Percentiles rank a stretch among this genome's conserved stretches.
Conservation (phyloP, 2,888 invertebrate species). For the Tiliacea citrago region DNA sequence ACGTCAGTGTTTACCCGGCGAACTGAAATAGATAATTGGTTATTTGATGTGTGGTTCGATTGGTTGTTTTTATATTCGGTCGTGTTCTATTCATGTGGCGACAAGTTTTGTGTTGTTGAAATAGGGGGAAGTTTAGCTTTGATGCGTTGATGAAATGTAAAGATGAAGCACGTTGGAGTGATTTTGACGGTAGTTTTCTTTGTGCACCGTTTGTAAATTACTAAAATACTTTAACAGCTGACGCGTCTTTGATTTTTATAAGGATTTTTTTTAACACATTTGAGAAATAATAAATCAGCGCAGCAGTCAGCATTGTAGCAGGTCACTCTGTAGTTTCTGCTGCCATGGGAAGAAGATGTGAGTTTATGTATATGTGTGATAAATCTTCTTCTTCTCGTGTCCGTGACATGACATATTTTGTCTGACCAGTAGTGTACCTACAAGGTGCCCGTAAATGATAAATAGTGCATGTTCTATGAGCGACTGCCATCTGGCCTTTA, state of each 20-base stretch:
- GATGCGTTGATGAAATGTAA: neutral
- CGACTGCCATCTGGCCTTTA: neutral
- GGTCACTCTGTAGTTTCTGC: too few relatives aligned
- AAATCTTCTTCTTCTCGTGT: too few relatives aligned
- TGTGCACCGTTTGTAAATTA: neutral
- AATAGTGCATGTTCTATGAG: neutral
- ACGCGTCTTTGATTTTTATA: neutral
- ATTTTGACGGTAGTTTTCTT: neutral
- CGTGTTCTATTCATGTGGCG: conserved; percentile 45
- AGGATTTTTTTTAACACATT: neutral
- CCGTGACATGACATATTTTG: neutral
- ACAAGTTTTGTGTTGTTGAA: conserved; percentile 34
- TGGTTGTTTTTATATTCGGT: conserved; percentile 37
- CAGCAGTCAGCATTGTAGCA: neutral
- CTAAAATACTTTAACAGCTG: neutral
- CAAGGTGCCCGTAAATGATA: neutral
- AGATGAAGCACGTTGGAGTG: neutral
- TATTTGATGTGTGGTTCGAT: conserved; percentile 48
- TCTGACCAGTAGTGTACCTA: neutral
- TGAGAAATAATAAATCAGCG: neutral
- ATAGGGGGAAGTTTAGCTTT: neutral
- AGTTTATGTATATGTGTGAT: neutral
- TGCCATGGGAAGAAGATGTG: too few relatives aligned
- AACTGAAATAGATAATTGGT: conserved; percentile 64
- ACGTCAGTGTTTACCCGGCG: conserved; percentile 64